Base-by-base conservation (phyloP, 92 coral and sea anemone genomes). In the Virgularia gustaviana region DNA sequence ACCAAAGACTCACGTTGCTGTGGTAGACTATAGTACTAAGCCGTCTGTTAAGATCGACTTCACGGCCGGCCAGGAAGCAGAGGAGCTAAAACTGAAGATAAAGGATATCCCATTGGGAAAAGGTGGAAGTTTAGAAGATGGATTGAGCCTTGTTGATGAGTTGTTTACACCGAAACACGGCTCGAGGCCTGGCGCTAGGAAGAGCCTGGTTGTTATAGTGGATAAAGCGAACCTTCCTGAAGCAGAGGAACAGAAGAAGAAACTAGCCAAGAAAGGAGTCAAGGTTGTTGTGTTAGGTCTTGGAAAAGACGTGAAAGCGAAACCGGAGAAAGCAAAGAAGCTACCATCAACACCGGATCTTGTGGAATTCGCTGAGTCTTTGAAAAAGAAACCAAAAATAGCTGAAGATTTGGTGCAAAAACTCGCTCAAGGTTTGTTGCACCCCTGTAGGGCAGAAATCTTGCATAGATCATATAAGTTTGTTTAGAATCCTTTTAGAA, bases 11-110 rank as follows among this genome's bases (percentile, higher is more conserved):
- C 94, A 73, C 19, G 78, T 94, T 11, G 94, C 88, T 9, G 68
- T 94, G 36, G 90, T 94, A 13, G 90, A 86, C 67, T 94, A 89
- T 82, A 94, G 88, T 74, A 87, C 90, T 1, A 82, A 78, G 6
- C 94, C 88, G 16, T 55, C 81, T 18, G 82, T 78, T 8, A 83
- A 83, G 35, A 74, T 87, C 27, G 65, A 44, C 63, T 87, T 94
- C 65, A 77, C 75, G 15, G 77, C 72, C 3, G 63, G 74, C 15
- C 81, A 80, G 57, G 70, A 62, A 20, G 76, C 75, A 35, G 60
- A 52, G 2, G 43, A 47, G 9, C 82, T 94, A 41, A 82, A 82
- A 65, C 73, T 2, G 35, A 72, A 20, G 8, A 76, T 86, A 28
- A 82, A 78, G 43, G 64, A 56, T 9, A 32, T 84, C 0, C 77